Evolutionary conservation across 2,113 vertebrate genomes (phyloP).

Genomic region (Accipiter cooperii): DNA sequence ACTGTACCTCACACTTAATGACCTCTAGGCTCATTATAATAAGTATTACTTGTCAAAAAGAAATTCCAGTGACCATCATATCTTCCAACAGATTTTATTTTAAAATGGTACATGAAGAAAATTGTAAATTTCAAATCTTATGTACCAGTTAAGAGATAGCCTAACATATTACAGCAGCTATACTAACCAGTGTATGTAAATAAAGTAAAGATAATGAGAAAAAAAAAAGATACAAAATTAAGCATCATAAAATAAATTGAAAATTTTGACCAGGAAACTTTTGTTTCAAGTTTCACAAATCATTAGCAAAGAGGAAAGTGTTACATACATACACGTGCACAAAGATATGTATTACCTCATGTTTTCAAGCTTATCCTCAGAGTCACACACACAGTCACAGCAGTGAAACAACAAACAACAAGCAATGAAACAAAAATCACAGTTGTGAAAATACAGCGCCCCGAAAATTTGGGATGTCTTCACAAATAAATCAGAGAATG

Average conservation of each 20-base stretch:
- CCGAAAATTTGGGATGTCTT: not conserved
- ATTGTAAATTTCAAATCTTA: not conserved
- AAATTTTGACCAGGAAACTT: not conserved
- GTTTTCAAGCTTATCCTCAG: not conserved
- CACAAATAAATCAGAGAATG: rapidly evolving
- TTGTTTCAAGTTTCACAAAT: not conserved
- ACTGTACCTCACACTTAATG: not conserved
- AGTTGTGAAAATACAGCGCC: not conserved
- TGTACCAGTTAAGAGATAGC: not conserved
- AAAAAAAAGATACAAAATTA: not conserved
- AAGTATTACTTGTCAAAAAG: slow-evolving; percentile 37
- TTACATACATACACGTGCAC: no score
- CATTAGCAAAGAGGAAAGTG: not conserved
- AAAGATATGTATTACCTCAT: not conserved
- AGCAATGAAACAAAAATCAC: not conserved
- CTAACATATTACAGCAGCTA: not conserved
- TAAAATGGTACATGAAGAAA: not conserved
- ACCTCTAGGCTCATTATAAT: not conserved
- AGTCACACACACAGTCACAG: not conserved
- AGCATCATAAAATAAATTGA: not conserved
- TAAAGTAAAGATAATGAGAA: not conserved
- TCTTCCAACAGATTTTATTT: not conserved
- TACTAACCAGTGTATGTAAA: not conserved
- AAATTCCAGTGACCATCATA: not conserved
- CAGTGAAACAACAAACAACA: not conserved